A percentile compares a stretch with the other conserved stretches of the same genome.
Conservation (phyloP, 2,113 vertebrate species). For the Lontra canadensis region DNA sequence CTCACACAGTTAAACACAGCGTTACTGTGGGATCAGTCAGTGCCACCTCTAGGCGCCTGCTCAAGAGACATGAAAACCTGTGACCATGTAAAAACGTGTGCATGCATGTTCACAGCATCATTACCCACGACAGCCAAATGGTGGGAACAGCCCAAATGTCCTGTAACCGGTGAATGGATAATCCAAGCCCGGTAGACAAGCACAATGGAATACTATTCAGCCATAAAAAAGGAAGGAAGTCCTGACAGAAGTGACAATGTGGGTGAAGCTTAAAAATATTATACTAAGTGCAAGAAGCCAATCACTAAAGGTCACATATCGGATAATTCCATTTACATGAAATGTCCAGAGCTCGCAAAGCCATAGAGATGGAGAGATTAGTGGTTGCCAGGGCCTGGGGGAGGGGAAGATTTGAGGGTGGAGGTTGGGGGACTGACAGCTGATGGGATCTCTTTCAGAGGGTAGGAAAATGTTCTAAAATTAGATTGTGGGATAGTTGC, state of each 20-base stretch:
- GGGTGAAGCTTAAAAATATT: not conserved
- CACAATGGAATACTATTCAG: not conserved
- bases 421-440: fast-evolving
- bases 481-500: not conserved
- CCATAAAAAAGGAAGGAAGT: not conserved
- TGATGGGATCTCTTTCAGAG: not conserved
- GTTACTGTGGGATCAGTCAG: not conserved
- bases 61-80: not conserved
- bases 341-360: not conserved
- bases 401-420: fast-evolving
- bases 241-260: fast-evolving
- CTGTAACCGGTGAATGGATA: not conserved
- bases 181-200: not conserved
- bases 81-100: not conserved
- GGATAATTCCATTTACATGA: not conserved
- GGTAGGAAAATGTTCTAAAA: not conserved
- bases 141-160: not conserved
- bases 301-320: not conserved
- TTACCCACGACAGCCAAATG: too few species aligned
- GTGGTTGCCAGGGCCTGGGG: not conserved
- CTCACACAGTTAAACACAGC: not conserved
- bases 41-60: not conserved
- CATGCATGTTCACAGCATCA: not conserved
- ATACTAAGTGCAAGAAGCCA: not conserved
- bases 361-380: not conserved